Evolutionary conservation across 2,888 invertebrate genomes (phyloP), one percentile per base, ranked within the genome.

Genomic region (Ormyrus nitidulus): DNA sequence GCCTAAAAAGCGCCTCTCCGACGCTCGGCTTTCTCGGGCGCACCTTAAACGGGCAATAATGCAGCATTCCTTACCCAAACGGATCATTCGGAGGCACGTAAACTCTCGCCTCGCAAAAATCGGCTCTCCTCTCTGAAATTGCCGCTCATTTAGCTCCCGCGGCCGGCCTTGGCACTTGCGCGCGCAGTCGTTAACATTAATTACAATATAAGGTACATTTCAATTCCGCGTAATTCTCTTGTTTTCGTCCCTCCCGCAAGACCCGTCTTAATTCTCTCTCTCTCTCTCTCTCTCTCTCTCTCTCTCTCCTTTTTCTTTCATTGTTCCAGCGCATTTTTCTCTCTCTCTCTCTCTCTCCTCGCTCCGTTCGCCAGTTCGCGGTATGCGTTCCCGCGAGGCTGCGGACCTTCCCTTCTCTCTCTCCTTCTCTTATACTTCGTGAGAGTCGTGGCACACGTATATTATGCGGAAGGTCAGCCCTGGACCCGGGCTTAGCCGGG

Each of bases 381-480:
- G 68, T 70, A 34, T 48, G 19, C 70, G 44, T 56, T 68, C 75
- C 64, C 66, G 68, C 46, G 51, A 34, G 44, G 34, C 46, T 10
- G 51, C 48, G 44, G 54, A 19, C 54, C 62, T 44, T 13, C 53
- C 48, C 10, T 48, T 6, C n/a, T 11, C 64, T 64, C 70, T 70
- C 65, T 19, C n/a, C n/a, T 48, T 49, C 77, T 46, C 48, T 34
- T 34, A 34, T 34, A 34, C 34, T 4, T 34, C 78, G 68, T 65
- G 78, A 54, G 73, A 73, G 54, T 54, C 51, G n/a, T 49, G n/a
- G 66, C 58, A 58, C 65, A n/a, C 56, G 59, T 77, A 75, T 71
- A 81, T 81, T 81, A 78, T 81, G 81, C 77, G 74, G 77, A 81
- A 77, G 81, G 77, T 81, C 74, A 81, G 49, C 56, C 65, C 48